Base-by-base conservation (phyloP, 2,797 vertebrate species). In the Bryconaethiops microstoma region DNA sequence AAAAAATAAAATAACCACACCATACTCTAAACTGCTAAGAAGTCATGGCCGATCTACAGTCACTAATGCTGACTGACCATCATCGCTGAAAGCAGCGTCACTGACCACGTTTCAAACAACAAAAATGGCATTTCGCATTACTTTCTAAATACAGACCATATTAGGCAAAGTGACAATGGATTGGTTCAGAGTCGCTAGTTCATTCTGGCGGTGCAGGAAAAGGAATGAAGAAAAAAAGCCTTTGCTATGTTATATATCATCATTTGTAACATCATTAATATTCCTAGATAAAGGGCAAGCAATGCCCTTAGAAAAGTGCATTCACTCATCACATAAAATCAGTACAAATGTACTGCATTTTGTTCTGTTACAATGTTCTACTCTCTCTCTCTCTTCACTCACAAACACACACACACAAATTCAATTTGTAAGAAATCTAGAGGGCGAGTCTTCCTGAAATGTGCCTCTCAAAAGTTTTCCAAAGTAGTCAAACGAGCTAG, bases 181-280 rank as follows among this genome's bases (percentile, higher is more conserved):
- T 62, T 35, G 54, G 65, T 68, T 78, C 12, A n/a, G 57, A 21
- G 19, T 21, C 6, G 1, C 23, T 25, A 23, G 59, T n/a, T 65
- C 42, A 55, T 42, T 35, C 65, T 21, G 65, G 45, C 35, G 9
- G 40, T 17, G 52, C 39, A 63, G 35, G 59, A 67, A 42, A 55
- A 81, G 48, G 29, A 64, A 21, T 19, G 64, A 13, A 83, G 1
- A 12, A 5, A 35, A 29, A 65, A 63, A 78, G 55, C 42, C 79
- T 88, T 88, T 76, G 65, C 57, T 63, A 48, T 59, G 52, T 60
- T 65, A 45, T 77, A 70, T 29, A 40, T 74, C 7, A 10, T 73
- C 2, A 90, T 90, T 93, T 88, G 90, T 93, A 92, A 93, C 79
- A 92, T 55, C 35, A 81, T 80, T 83, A 72, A 13, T 78, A 60